Conservation (phyloP, 2,113 vertebrate species). For the Brachirus orientalis region DNA sequence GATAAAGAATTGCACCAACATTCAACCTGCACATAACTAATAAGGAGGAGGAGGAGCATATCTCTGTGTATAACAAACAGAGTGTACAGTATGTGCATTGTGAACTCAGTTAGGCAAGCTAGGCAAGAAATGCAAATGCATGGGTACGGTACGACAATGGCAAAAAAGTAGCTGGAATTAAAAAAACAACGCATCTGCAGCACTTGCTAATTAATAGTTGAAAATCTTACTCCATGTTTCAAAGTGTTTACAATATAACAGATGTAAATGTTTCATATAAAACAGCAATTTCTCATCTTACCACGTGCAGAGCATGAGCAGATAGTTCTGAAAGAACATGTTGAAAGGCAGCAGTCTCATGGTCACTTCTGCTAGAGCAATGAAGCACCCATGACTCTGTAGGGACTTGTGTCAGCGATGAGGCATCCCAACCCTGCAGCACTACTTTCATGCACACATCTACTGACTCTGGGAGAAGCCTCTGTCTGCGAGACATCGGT, state of each 20-base stretch:
- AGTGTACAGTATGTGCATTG: too few relatives aligned
- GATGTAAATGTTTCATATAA: background rate
- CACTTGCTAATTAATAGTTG: background rate
- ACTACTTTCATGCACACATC: conserved; percentile 83
- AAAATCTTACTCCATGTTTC: background rate
- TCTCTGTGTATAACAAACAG: too few relatives aligned
- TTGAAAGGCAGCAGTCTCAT: conserved; percentile 65
- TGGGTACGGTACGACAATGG: too few relatives aligned
- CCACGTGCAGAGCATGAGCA: conserved; percentile 82
- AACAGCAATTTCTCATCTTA: conserved; percentile 59
- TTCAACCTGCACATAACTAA: too few relatives aligned
- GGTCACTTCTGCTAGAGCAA: conserved; percentile 27
- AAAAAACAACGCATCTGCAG: too few relatives aligned
- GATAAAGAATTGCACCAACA: too few relatives aligned
- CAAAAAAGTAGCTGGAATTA: too few relatives aligned
- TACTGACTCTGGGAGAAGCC: conserved; percentile 72
- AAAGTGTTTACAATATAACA: background rate
- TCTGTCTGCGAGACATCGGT: conserved; percentile 84
- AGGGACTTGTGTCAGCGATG: conserved; percentile 54
- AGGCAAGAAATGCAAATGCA: too few relatives aligned
- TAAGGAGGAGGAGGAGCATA: too few relatives aligned
- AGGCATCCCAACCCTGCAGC: conserved; percentile 75
- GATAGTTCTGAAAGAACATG: conserved; percentile 79
- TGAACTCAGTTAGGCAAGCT: too few relatives aligned
- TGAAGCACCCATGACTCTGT: conserved; percentile 88